Evolutionary conservation across 2,113 vertebrate species (phyloP).

Genomic region (Chrysochloris asiatica): DNA sequence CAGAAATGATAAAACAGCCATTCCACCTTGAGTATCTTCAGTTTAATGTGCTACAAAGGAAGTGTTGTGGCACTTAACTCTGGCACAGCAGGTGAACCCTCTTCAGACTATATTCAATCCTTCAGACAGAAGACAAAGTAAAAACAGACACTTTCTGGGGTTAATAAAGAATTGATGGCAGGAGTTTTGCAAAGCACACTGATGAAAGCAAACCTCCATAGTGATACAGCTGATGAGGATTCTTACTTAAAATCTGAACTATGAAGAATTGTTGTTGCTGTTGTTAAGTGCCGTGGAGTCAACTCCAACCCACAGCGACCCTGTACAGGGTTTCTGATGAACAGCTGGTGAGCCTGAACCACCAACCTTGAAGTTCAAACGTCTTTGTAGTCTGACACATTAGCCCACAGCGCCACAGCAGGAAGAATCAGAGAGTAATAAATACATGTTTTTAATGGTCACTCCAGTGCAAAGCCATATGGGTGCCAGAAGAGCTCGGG

Average conservation of each 20-base stretch:
- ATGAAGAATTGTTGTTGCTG: background rate
- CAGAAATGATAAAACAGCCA: background rate
- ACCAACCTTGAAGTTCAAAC: no score
- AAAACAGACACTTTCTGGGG: background rate
- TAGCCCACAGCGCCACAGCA: no score
- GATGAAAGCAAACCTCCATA: constrained; percentile 31
- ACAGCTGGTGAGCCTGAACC: no score
- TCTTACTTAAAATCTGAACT: constrained; percentile 35
- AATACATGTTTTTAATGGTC: background rate
- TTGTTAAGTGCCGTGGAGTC: no score
- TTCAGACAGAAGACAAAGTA: background rate
- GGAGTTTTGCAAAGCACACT: constrained; percentile 15
- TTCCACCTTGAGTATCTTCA: background rate
- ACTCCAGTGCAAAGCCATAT: constrained; percentile 41
- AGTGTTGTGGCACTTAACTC: background rate
- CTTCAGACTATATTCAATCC: background rate
- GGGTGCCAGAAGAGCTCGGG: background rate
- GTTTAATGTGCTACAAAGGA: background rate
- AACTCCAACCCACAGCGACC: no score
- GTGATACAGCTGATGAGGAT: constrained; percentile 4
- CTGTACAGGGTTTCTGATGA: no score
- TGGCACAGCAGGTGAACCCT: background rate
- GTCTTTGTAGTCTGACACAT: no score
- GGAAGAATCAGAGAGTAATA: constrained; percentile 7
- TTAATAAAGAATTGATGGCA: background rate